Percentiles rank a stretch among this genome's conserved stretches.
Conservation (phyloP, 2,797 vertebrate genomes). For the Echeneis naucrates region DNA sequence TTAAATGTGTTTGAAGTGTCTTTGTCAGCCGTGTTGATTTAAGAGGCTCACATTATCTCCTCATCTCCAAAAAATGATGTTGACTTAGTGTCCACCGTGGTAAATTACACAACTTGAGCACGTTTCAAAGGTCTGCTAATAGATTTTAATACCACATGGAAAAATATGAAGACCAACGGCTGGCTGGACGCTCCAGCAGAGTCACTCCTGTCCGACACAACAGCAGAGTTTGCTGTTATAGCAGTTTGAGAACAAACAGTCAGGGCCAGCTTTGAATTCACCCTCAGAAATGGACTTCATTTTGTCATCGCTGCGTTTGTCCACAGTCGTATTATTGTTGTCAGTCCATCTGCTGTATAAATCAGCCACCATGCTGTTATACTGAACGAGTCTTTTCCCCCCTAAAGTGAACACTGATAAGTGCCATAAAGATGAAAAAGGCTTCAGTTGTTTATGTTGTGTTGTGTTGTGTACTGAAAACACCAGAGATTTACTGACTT, state of each 20-base stretch:
- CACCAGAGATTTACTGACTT: conserved; percentile 63
- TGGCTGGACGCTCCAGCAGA: neutral
- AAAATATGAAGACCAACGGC: neutral
- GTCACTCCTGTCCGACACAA: neutral
- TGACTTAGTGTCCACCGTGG: neutral
- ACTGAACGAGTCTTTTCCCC: conserved; percentile 3
- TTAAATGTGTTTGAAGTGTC: neutral
- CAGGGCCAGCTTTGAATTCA: neutral
- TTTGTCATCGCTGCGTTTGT: neutral
- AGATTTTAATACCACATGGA: conserved; percentile 3
- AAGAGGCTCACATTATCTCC: neutral
- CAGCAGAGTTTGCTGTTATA: neutral
- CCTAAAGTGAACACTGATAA: conserved; percentile 32
- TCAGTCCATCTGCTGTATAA: conserved; percentile 22
- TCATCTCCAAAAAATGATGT: neutral
- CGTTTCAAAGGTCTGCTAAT: neutral
- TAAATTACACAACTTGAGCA: neutral
- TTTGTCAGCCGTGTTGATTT: neutral
- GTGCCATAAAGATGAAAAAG: conserved; percentile 44
- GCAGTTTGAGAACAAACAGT: neutral
- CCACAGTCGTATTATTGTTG: neutral
- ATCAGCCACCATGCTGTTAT: conserved; percentile 22
- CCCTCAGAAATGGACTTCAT: neutral
- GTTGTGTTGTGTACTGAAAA: conserved; percentile 24
- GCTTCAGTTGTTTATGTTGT: conserved; percentile 32